Percentiles rank a stretch among this genome's conserved stretches.
Evolutionary conservation across 2,797 vertebrate species (phyloP).

Genomic region (Carapus acus): DNA sequence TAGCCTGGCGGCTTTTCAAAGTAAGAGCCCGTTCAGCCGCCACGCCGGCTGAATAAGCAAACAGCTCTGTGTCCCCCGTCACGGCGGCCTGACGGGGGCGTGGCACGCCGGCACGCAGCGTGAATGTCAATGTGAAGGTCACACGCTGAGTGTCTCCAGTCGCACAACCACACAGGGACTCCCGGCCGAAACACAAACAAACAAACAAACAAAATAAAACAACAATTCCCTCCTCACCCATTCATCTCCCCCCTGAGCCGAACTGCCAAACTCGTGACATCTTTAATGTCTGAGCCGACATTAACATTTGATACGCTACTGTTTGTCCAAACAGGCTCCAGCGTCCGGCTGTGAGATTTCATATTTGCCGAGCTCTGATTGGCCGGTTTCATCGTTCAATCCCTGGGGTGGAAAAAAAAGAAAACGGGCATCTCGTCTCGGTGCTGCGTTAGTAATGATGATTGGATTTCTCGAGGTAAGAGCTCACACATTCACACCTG

Average conservation of each 20-base stretch:
- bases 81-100: too few species aligned
- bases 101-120: too few species aligned
- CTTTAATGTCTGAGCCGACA: constrained; percentile 15
- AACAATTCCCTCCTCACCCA: constrained; percentile 20
- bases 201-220: too few species aligned
- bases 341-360: not conserved
- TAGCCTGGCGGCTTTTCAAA: too few species aligned
- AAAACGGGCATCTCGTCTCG: not conserved
- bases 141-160: too few species aligned
- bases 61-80: too few species aligned
- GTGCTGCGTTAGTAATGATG: constrained; percentile 1
- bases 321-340: not conserved
- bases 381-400: not conserved
- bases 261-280: too few species aligned
- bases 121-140: too few species aligned
- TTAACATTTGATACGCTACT: constrained; percentile 18
- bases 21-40: too few species aligned
- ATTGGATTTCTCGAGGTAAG: constrained; percentile 2
- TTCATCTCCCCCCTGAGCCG: constrained; percentile 10
- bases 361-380: constrained; percentile 11
- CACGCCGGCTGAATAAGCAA: too few species aligned
- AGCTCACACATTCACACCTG: not conserved
- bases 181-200: too few species aligned
- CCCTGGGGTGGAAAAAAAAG: not conserved
- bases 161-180: too few species aligned